These are phyloP conservation scores for Casuarius casuarius DNA, from an alignment of 2,113 vertebrate species.

Conservation along the genomic window DNA sequence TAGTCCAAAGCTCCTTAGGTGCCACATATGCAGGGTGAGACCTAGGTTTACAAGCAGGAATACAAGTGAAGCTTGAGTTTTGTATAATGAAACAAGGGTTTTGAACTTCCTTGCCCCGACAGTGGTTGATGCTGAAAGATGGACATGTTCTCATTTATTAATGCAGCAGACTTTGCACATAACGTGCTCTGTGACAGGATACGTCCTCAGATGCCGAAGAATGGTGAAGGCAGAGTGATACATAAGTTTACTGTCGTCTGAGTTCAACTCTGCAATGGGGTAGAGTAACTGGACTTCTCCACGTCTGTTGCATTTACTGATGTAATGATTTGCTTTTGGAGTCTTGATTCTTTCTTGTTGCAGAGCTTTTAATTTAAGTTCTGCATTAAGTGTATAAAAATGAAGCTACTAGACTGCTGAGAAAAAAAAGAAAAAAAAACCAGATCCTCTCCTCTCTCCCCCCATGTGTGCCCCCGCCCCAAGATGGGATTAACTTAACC, in stretches of 20 bases:
- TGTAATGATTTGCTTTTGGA: not conserved
- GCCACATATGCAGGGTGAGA: not conserved
- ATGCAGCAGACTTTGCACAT: not conserved
- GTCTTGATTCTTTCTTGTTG: not conserved
- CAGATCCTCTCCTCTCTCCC: not conserved
- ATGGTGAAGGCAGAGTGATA: not conserved
- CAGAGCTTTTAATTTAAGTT: not conserved
- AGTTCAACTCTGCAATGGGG: not conserved
- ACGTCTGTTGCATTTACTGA: not conserved
- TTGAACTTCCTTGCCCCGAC: not conserved
- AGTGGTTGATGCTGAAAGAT: not conserved
- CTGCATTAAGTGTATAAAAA: accelerated
- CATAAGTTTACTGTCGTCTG: not conserved
- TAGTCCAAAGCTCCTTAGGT: not conserved
- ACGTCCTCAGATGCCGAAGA: not conserved
- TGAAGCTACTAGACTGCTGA: not conserved
- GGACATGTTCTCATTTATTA: not conserved
- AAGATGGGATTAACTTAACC: not conserved
- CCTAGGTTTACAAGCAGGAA: not conserved
- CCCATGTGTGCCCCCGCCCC: no score
- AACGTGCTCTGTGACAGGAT: not conserved
- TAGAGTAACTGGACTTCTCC: not conserved
- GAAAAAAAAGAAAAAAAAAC: not conserved
- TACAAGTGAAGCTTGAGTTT: not conserved
- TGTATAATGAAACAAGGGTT: not conserved